Evolutionary conservation across 2,797 vertebrate genomes (phyloP).

Genomic region (Pseudochaenichthys georgianus): DNA sequence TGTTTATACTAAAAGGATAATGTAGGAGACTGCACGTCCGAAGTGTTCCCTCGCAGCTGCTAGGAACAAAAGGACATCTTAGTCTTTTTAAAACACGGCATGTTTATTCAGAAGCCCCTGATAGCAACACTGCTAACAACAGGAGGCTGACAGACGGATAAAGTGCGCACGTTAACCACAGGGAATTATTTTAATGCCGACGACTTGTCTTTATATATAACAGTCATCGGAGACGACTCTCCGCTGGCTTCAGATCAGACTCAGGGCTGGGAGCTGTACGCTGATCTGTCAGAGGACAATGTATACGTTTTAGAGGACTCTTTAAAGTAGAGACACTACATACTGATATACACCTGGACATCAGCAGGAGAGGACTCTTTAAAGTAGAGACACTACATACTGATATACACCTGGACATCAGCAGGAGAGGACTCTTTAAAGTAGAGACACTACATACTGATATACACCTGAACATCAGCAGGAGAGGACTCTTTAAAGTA

Average conservation of each 20-base stretch:
- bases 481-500: too few relatives aligned
- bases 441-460: too few relatives aligned
- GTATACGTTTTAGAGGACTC: not conserved
- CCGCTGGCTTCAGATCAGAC: not conserved
- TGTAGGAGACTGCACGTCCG: conserved; percentile 5
- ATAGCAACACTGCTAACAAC: conserved; percentile 12
- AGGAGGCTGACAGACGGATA: conserved; percentile 17
- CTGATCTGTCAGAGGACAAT: not conserved
- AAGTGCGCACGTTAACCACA: conserved; percentile 7
- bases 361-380: not conserved
- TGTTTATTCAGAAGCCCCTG: not conserved
- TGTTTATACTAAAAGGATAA: conserved; percentile 3
- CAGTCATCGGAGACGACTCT: conserved; percentile 1
- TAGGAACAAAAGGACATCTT: not conserved
- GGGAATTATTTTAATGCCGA: conserved; percentile 19
- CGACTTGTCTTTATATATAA: conserved; percentile 5
- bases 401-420: too few relatives aligned
- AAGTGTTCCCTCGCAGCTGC: conserved; percentile 2
- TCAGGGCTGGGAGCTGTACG: not conserved
- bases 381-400: too few relatives aligned
- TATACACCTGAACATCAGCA: too few relatives aligned
- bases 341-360: too few relatives aligned
- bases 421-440: too few relatives aligned
- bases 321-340: too few relatives aligned
- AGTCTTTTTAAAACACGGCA: not conserved